Base-by-base conservation (phyloP, 2,797 vertebrate species). In the Acropternis orthonyx region DNA sequence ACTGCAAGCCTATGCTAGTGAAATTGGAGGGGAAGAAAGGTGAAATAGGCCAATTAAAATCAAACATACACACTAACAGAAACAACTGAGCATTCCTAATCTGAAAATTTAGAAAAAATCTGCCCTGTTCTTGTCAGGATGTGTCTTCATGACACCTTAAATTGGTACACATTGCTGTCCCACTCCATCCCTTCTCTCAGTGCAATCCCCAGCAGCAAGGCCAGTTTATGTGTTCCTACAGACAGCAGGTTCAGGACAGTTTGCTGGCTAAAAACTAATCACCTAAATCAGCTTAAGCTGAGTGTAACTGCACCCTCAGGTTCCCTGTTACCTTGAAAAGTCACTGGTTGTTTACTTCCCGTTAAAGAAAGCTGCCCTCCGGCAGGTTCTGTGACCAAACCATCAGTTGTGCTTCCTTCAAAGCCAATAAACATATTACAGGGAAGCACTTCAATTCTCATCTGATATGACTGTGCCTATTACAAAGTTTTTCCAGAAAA, bases 381-480 rank as follows among this genome's bases (percentile, higher is more conserved):
- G 95, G 97, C 96, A 97, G 95, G 78, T 95, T 88, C 95, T 95
- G 97, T 97, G 97, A 98, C 97, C 96, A 97, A 97, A 94, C 89
- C 96, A 97, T 95, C 95, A 93, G 97, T 84, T 97, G 96, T 96
- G 95, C 93, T 97, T 95, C 92, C 83, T 91, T 97, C 95, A 96
- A 88, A 96, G 91, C 93, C 97, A 95, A 95, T 96, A 88, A 94
- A 96, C 83, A 84, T 88, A 93, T 88, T 95, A 95, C 72, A 92
- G 59, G 92, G 95, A 97, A 94, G 85, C 75, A 80, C 74, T 96
- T 95, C 69, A 71, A 96, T 95, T 97, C 95, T 91, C 85, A 96
- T 95, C 96, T 93, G 96, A 85, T 96, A 95, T 74, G 43, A 94
- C 93, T 77, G 73, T 73, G 89, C 71, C 92, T 84, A 80, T 93